Base-by-base conservation (phyloP, 2,113 vertebrate genomes). In the Corapipo altera region DNA sequence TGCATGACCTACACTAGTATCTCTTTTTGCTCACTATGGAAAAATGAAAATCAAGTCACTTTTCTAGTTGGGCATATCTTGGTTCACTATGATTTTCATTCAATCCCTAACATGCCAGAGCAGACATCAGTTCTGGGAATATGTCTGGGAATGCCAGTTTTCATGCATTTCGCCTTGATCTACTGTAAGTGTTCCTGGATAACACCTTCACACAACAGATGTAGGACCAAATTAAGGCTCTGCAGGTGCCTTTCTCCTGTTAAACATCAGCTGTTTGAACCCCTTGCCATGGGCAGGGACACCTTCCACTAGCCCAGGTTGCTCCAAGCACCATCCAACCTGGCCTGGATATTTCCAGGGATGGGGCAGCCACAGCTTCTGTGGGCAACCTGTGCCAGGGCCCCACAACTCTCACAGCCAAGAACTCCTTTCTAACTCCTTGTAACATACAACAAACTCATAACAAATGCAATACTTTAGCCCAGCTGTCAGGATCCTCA, bases 131-230 rank as follows among this genome's bases (percentile, higher is more conserved):
- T 17, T 15, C 44, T 52, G 66, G n/a, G 27, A 81, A 19, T 3
- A 5, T 8, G 26, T 15, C 37, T 44, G 66, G 41, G 27, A 81
- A 13, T 2, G 6, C 7, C 32, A 32, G 3, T 19, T 66, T 43
- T 44, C 2, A 1, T 6, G 28, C 32, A 13, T 1, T 11, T 35
- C 27, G 24, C 64, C 69, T 2, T 33, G 27, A 14, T 12, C 62
- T 23, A 18, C 55, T 8, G 4, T 0, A 2, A 14, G 9, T 6
- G 23, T 2, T 57, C 44, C 78, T 15, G 58, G 59, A 1, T 7
- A 48, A 14, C 44, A 28, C 1, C 1, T 28, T 16, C 64, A 27
- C 37, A 44, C 32, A 35, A 20, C 1, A 57, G 11, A 24, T 21
- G 17, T 0, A 21, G 44, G 49, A 18, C 13, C 44, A 37, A 64